Evolutionary conservation across 1,140 invertebrate species (phyloP), one percentile per base, ranked within the genome.

Genomic region (Eumeta japonica): DNA sequence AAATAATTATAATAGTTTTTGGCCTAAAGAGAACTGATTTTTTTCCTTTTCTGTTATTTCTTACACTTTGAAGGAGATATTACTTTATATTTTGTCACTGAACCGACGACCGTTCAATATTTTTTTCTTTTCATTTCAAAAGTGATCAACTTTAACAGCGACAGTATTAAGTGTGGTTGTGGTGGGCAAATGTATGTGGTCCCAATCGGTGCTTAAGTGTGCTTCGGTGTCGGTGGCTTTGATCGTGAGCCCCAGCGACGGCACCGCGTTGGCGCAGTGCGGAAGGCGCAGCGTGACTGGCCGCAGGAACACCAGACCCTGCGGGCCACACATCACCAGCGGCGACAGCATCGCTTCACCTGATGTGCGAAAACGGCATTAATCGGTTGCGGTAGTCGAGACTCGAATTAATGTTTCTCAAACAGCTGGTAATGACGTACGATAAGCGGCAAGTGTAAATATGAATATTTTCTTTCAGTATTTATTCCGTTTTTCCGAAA

Each of bases 301-400:
- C 50, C 84, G 82, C 16, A 84, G 67, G 74, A 97, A 97, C 62
- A 88, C 83, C 37, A 94, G 81, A 37, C 92, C 92, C 76, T 92
- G 89, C 9, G 94, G 94, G 34, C 94, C 94, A 78, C 92, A 96
- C 87, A 96, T 92, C 48, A 96, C 91, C 46, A 96, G 78, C 28
- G 94, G 94, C 56, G 90, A 93, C 34, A 94, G 79, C 74, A 95
- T 83, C 27, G 89, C 88, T 81, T 95, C 92, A 84, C 92, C 92
- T 94, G 52, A 30, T 18, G 14, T 7, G 12, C 17, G 42, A 39
- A 36, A 34, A 24, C 5, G 5, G n/a, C n/a, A n/a, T n/a, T n/a
- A n/a, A n/a, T n/a, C n/a, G n/a, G n/a, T n/a, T n/a, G n/a, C n/a
- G n/a, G n/a, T n/a, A n/a, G n/a, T n/a, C n/a, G n/a, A n/a, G n/a